Evolutionary conservation across 2,888 invertebrate genomes (phyloP).

Genomic region (Microctonus aethiopoides): DNA sequence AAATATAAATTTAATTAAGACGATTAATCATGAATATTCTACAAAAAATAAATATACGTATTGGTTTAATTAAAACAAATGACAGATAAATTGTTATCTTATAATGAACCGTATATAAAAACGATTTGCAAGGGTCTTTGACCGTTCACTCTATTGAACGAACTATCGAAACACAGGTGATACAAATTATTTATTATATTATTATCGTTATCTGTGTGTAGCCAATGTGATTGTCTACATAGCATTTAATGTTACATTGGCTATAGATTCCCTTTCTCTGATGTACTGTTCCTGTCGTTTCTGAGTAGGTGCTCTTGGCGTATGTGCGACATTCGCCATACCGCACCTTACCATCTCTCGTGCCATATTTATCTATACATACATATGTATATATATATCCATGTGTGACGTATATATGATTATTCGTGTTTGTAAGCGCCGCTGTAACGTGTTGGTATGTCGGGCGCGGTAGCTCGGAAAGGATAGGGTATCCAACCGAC

Average conservation of each 20-base stretch:
- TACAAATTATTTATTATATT: too few species aligned
- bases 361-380: too few species aligned
- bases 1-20: background rate
- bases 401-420: conserved; percentile 7
- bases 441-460: conserved; percentile 4
- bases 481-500: background rate
- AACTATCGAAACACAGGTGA: too few species aligned
- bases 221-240: background rate
- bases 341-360: conserved; percentile 13
- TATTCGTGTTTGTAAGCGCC: background rate
- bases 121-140: too few species aligned
- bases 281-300: background rate
- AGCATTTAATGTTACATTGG: background rate
- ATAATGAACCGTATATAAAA: background rate
- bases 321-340: conserved; percentile 3
- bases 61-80: background rate
- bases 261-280: background rate
- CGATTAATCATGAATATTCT: too few species aligned
- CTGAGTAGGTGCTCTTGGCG: background rate
- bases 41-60: background rate
- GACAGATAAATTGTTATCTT: background rate
- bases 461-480: conserved; percentile 15
- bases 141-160: too few species aligned
- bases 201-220: too few species aligned
- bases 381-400: background rate